phyloP scores from a whole-genome alignment of 2,888 invertebrate genomes.

The Ganaspis brasiliensis region DNA sequence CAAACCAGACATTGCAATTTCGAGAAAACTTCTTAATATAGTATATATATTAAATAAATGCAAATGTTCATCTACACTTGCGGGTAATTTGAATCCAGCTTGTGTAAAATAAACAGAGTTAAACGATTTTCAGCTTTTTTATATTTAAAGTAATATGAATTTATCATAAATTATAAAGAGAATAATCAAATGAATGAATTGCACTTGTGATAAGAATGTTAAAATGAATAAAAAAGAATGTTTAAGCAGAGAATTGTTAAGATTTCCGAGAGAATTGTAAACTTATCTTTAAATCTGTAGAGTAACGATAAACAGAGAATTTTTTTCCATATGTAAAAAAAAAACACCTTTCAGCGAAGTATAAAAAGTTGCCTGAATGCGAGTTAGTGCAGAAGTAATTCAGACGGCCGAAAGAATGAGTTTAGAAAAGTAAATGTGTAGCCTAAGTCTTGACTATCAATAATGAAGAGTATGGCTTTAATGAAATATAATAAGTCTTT shows the following conservation, averaged over 20 bases:
- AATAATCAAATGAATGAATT: background rate
- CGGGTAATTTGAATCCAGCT: background rate
- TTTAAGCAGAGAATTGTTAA: too few species aligned
- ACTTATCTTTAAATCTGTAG: background rate
- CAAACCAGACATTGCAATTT: background rate
- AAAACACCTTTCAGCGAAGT: conserved; percentile 15
- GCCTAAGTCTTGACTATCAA: conserved; percentile 4
- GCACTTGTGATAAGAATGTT: background rate
- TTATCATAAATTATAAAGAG: background rate
- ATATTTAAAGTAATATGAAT: background rate
- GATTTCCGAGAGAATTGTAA: background rate
- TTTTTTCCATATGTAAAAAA: background rate
- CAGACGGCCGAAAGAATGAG: background rate
- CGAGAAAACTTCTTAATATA: background rate
- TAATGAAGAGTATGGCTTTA: conserved; percentile 17
- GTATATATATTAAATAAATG: background rate
- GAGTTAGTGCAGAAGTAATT: conserved; percentile 11
- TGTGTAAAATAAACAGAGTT: background rate
- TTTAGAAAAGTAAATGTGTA: conserved; percentile 32
- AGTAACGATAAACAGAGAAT: background rate
- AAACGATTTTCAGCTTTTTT: background rate
- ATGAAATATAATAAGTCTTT: background rate
- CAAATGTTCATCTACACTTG: background rate
- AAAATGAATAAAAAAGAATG: background rate
- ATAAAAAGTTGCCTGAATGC: background rate